Base-by-base conservation (phyloP, 2,888 invertebrate species). In the Isotomurus palustris region DNA sequence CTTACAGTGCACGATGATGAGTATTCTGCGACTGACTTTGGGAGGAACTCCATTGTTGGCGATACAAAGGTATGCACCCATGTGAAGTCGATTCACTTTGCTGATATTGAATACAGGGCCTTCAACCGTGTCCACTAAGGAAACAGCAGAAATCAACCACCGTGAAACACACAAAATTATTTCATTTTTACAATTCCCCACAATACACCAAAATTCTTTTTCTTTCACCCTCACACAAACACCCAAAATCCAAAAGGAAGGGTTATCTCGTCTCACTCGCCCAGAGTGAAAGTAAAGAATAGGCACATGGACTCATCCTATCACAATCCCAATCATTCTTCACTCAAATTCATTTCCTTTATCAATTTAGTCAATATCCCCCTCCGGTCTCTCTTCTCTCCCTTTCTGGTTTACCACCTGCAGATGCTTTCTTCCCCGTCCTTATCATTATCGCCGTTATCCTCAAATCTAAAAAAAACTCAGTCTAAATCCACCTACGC, bases 1-100 rank as follows among this genome's bases (percentile, higher is more conserved):
- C 88, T 85, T 80, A 89, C 89, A 90, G 76, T 89, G 88, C 65
- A 89, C 88, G 72, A 87, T 86, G 51, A 91, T 82, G 79, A 86
- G 86, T 72, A 91, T 90, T 72, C 91, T 78, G 76, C 91, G 91
- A 81, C 90, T 90, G 69, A 91, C 88, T 29, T 89, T 86, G 1
- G 91, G 91, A 12, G 91, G 91, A 29, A 89, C 85, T 36, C 89
- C 89, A 75, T 90, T 90, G 68, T 85, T 84, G 2, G 86, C 86
- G 69, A 86, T 86, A 76, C 87, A 86, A 53, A 86, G 78, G 75
- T 86, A 86, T 27, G 85, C 82, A 47, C 62, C 87, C 87, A 87
- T 87, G 73, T 87, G 85, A 58, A 84, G 79, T 56, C 87, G 79
- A 66, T 83, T 85, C 66, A 87, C 73, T 60, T 72, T 72, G 45